Evolutionary conservation across 1,140 invertebrate species (phyloP).

Genomic region (Diachasmimorpha longicaudata): DNA sequence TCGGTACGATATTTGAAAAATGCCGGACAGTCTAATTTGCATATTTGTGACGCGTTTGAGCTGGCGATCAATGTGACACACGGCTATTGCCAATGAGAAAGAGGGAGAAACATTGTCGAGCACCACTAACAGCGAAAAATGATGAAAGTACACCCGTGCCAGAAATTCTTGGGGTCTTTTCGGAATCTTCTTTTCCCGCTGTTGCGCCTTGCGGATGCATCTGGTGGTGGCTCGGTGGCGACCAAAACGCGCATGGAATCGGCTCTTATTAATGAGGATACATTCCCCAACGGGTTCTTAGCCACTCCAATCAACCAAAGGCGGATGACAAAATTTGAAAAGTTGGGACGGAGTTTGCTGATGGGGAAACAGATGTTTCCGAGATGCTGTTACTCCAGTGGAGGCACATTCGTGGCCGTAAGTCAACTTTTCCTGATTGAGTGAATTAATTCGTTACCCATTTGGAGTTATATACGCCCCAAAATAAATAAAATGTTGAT

Average conservation of each 20-base stretch:
- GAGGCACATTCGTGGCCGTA: no score
- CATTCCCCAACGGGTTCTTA: constrained; percentile 30
- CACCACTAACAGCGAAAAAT: constrained; percentile 29
- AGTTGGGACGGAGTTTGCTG: no score
- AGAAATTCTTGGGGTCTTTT: constrained; percentile 40
- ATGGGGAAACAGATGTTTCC: no score
- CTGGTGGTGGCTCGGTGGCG: not conserved
- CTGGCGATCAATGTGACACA: not conserved
- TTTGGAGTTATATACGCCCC: no score
- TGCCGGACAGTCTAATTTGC: not conserved
- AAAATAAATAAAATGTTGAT: no score
- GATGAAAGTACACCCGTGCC: constrained; percentile 41
- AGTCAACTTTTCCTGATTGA: no score
- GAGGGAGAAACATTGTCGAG: not conserved
- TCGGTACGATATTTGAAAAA: not conserved
- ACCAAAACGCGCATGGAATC: constrained; percentile 28
- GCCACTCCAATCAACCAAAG: not conserved
- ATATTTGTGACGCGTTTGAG: not conserved
- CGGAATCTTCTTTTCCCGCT: not conserved
- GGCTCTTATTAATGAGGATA: constrained; percentile 37
- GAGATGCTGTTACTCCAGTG: no score
- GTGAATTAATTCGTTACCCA: no score
- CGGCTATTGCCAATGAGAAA: not conserved
- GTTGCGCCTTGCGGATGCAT: not conserved
- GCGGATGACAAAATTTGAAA: not conserved